phyloP scores from a whole-genome alignment of 1,140 invertebrate species.

The Neodiprion lecontei region DNA sequence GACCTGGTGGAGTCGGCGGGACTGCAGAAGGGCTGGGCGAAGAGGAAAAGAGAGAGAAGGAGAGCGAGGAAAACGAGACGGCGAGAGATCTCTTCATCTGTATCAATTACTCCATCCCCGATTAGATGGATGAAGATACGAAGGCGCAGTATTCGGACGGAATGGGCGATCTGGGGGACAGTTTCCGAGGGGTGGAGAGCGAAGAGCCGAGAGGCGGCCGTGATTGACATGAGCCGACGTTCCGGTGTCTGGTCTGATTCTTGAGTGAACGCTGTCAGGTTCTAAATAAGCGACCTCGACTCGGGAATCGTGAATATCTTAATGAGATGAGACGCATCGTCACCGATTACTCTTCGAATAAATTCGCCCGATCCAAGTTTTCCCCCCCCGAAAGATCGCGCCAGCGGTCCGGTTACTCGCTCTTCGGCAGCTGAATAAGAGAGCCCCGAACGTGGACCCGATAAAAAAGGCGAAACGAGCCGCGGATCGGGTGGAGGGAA shows the following conservation, averaged over 20 bases:
- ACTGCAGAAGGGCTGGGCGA: conserved; percentile 12
- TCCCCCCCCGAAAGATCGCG: background rate
- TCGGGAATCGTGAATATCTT: conserved; percentile 54
- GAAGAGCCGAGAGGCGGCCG: conserved; percentile 29
- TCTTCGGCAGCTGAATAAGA: too few species aligned
- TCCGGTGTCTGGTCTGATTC: conserved; percentile 49
- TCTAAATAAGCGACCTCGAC: conserved; percentile 52
- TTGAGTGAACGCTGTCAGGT: conserved; percentile 61
- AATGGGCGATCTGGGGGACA: background rate
- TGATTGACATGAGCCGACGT: conserved; percentile 58
- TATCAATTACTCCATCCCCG: conserved; percentile 61
- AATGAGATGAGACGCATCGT: conserved; percentile 46
- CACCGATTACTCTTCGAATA: background rate
- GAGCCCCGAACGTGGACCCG: too few species aligned
- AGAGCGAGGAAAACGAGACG: conserved; percentile 14
- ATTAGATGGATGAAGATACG: conserved; percentile 63
- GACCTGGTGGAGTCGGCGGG: too few species aligned
- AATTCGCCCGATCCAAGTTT: background rate
- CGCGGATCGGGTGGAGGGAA: background rate
- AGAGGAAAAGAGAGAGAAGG: conserved; percentile 11
- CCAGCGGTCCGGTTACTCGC: too few species aligned
- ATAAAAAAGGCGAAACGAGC: too few species aligned
- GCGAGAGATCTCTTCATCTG: conserved; percentile 59
- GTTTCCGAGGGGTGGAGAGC: conserved; percentile 5
- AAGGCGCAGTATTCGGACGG: conserved; percentile 5